Conservation (phyloP, 2,888 invertebrate genomes). For the Parelbella ahira region DNA sequence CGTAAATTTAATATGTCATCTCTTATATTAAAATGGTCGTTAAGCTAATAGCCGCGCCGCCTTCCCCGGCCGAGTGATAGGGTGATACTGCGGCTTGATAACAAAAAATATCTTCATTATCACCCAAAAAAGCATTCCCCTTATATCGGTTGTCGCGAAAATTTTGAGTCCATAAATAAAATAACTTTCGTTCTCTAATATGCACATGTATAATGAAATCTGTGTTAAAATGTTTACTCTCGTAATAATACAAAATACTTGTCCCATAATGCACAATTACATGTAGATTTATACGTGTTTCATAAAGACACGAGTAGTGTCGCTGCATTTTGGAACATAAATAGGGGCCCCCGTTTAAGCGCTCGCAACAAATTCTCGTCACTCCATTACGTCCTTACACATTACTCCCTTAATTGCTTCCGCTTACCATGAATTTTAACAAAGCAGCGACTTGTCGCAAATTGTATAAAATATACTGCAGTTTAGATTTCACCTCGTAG, state of each 20-base stretch:
- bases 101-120: slow-evolving; percentile 35
- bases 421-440: slow-evolving; percentile 73
- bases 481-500: slow-evolving; percentile 62
- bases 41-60: slow-evolving; percentile 75
- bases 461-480: slow-evolving; percentile 67
- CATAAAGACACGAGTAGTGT: slow-evolving; percentile 44
- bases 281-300: slow-evolving; percentile 1
- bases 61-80: slow-evolving; percentile 60
- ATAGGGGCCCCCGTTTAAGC: slow-evolving; percentile 62
- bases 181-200: no score
- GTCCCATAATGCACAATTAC: slow-evolving; percentile 5
- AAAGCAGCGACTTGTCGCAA: slow-evolving; percentile 60
- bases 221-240: no score
- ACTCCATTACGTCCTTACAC: slow-evolving; percentile 72
- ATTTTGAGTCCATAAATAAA: no score
- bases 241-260: no score
- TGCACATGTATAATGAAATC: no score
- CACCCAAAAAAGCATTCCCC: slow-evolving; percentile 5
- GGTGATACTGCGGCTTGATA: slow-evolving; percentile 55
- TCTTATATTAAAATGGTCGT: slow-evolving; percentile 79
- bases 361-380: slow-evolving; percentile 67
- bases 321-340: slow-evolving; percentile 62
- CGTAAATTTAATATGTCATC: slow-evolving; percentile 80
- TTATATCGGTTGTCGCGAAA: no score
- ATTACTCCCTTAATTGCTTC: slow-evolving; percentile 73